Evolutionary conservation across 2,113 vertebrate species (phyloP), one percentile per base, ranked within the genome.

Genomic region (Stigmatopora nigra): DNA sequence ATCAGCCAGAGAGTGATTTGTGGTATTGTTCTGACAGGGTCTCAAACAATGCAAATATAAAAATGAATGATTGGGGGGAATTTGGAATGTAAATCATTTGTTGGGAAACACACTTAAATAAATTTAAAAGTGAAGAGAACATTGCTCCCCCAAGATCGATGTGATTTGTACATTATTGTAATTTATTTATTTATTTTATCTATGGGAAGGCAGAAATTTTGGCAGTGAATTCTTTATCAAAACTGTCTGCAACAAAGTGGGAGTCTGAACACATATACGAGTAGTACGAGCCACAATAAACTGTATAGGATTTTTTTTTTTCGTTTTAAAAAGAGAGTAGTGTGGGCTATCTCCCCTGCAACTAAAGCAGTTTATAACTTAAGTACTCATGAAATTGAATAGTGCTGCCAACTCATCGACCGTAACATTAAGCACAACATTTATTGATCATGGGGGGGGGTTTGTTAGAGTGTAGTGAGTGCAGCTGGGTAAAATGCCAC

Each of bases 41-140:
- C 53, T 45, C 60, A 65, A 48, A 58, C 55, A 57, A 22, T 19
- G 60, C 53, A 44, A 63, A 64, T 64, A 67, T 55, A 17, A n/a
- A 75, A 80, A 78, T 75, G 41, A 67, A 61, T 52, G 57, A 38
- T 38, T 41, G 14, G 64, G 70, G 72, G 68, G 69, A 79, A 64
- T 78, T 62, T 61, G 64, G 53, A 61, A 41, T 45, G 5, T 6
- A 2, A 61, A 10, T 35, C 12, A 10, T 60, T 41, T 17, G 38
- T 56, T 73, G 63, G 75, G 69, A 81, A n/a, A 53, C 61, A 16
- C 64, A 35, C 65, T 62, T 52, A 57, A 51, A 19, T 12, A 61
- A 5, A 67, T 16, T 65, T 25, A 73, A 44, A 67, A 77, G 71
- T 63, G 38, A 46, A 36, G 15, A 64, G 58, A 48, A 45, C 4